Percentiles rank a stretch among this genome's conserved stretches.
These are phyloP conservation scores for Mactromeris polynyma DNA, from an alignment of 2,888 invertebrate species.

Conservation along the genomic window DNA sequence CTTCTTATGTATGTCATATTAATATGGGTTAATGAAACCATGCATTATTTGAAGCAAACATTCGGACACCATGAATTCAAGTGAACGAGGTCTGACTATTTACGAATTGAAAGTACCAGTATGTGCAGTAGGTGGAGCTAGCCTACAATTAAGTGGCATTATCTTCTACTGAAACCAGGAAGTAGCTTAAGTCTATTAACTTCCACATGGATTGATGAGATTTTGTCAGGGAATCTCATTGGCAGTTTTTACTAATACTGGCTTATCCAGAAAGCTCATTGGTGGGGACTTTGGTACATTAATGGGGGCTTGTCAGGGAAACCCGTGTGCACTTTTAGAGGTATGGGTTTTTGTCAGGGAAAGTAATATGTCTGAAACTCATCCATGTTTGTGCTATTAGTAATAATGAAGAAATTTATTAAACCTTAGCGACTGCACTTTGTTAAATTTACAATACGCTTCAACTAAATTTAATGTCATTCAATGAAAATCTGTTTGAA, in stretches of 20 bases:
- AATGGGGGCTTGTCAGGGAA: not conserved
- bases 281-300: no score
- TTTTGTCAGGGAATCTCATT: not conserved
- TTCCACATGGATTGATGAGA: not conserved
- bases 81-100: no score
- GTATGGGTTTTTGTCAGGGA: not conserved
- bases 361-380: not conserved
- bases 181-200: not conserved
- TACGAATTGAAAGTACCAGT: no score
- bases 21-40: no score
- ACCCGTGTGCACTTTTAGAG: not conserved
- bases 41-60: no score
- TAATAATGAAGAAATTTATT: no score
- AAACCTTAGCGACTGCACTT: not conserved
- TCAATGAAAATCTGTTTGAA: not conserved
- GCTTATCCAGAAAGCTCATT: not conserved
- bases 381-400: no score
- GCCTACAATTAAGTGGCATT: not conserved
- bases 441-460: not conserved
- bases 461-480: not conserved
- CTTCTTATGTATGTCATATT: no score
- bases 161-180: not conserved
- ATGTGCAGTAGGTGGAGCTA: not conserved
- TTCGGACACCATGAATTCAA: no score
- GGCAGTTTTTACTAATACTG: not conserved